Evolutionary conservation across 2,113 vertebrate genomes (phyloP), one percentile per base, ranked within the genome.

Genomic region (Poeciliopsis turrubarensis): DNA sequence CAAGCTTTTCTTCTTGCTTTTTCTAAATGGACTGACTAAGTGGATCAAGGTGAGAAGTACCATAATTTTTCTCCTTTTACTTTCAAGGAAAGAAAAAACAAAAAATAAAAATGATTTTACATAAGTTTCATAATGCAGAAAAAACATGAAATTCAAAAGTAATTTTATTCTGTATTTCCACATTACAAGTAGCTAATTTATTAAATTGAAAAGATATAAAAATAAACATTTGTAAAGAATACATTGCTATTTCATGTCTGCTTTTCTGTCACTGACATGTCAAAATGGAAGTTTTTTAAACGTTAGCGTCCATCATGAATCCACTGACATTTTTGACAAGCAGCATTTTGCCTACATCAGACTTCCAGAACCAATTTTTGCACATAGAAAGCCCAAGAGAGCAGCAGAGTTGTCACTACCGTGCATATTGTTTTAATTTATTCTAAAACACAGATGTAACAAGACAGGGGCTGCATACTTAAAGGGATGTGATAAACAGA

Each of bases 1-100:
- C 9, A 70, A 68, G 68, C 54, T 83, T 70, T 82, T 70, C 32
- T 72, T 74, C 61, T 76, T 54, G 64, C 80, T 41, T 9, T 44
- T 79, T 86, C 72, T 73, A 70, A 81, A 77, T 32, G 34, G 62
- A 84, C 3, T 57, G 51, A 57, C 51, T 10, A 1, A 25, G 51
- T 54, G 44, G 44, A 47, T 47, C 15, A 47, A 47, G 14, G 51
- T 57, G 51, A 57, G 17, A 57, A 57, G 7, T 57, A 1, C 22
- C 2, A n/a, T 57, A 19, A 47, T 19, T 47, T 1, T 17, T 47
- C 17, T 47, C 5, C 6, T 47, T 47, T 47, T 19, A 47, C 19
- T 47, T 47, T 47, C 1, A 47, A 15, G 14, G 15, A 15, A 6
- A 19, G 5, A 47, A 47, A 19, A 17, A 57, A 54, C 17, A 54